Evolutionary conservation across 1,140 invertebrate genomes (phyloP).

Genomic region (Drosophila repleta): DNA sequence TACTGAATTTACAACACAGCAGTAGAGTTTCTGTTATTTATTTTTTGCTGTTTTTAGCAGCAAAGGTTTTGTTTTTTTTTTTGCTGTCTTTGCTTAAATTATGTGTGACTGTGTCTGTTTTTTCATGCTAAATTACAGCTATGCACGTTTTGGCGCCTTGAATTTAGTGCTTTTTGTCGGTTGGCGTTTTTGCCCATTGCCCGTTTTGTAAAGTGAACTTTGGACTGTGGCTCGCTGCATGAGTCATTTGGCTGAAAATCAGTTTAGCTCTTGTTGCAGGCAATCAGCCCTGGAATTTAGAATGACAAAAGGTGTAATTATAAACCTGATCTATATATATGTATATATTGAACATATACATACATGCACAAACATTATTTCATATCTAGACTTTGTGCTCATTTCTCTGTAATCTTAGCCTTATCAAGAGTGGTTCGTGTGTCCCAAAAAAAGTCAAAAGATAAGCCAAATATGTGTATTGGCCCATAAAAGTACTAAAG

Average conservation of each 20-base stretch:
- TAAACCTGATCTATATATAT: conserved; percentile 1
- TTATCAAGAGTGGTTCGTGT: conserved; percentile 55
- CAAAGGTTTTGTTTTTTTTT: background rate
- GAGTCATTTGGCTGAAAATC: conserved; percentile 48
- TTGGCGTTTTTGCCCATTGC: conserved; percentile 37
- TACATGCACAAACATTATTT: background rate
- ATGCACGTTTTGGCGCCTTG: conserved; percentile 65
- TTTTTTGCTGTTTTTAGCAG: background rate
- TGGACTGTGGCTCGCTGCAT: conserved; percentile 52
- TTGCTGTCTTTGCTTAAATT: conserved; percentile 3
- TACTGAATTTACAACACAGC: background rate
- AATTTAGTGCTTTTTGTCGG: conserved; percentile 23
- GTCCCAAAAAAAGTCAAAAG: conserved; percentile 47
- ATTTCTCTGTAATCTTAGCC: conserved; percentile 38
- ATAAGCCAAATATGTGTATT: conserved; percentile 54
- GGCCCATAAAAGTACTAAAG: conserved; percentile 41
- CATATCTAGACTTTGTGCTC: conserved; percentile 23
- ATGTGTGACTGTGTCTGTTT: background rate
- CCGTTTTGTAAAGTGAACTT: conserved; percentile 53
- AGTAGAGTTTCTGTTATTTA: conserved; percentile 1
- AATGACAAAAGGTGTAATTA: conserved; percentile 20
- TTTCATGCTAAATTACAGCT: conserved; percentile 49
- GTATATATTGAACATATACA: background rate
- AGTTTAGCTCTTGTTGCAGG: conserved; percentile 12
- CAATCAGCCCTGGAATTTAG: background rate